Evolutionary conservation across 2,797 vertebrate genomes (phyloP), one percentile per base, ranked within the genome.

Genomic region (Scarus forsteni): DNA sequence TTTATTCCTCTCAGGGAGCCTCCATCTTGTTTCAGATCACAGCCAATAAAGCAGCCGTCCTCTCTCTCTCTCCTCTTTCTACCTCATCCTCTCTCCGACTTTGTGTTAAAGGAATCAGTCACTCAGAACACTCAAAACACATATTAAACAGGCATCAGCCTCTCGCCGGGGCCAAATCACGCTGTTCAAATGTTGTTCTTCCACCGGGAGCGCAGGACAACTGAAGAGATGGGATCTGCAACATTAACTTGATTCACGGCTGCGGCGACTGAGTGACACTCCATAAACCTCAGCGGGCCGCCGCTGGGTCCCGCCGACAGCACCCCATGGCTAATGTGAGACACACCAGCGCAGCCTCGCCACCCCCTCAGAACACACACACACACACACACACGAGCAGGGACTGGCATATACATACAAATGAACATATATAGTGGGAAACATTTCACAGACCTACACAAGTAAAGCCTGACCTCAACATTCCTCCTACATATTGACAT

Each of bases 151-250:
- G 89, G 89, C 91, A 93, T 93, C 93, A 92, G 91, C 88, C 84
- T 82, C 90, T 93, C 50, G 80, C 91, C 87, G 75, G 88, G 89
- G 78, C 91, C 91, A 91, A 92, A 93, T 93, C 93, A 92, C 85
- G 88, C 93, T 93, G 90, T 92, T 94, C 93, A 94, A 93, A 94
- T 93, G 93, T 93, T 93, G 93, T 92, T 93, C 91, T 92, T 94
- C 88, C 90, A 92, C 88, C 86, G 82, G 89, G 87, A 90, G 90
- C 75, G 70, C 87, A 86, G 92, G 91, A 91, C 89, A 90, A 91
- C 90, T 86, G 86, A 89, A 86, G 90, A 92, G 90, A 93, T 91
- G 91, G 91, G 92, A 93, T 93, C 84, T 93, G 92, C 92, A 92
- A 93, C 93, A 93, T 94, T 93, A 93, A 92, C 89, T 92, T 93